Evolutionary conservation across 2,888 invertebrate genomes (phyloP).

Genomic region (Lasioglossum leucozonium): DNA sequence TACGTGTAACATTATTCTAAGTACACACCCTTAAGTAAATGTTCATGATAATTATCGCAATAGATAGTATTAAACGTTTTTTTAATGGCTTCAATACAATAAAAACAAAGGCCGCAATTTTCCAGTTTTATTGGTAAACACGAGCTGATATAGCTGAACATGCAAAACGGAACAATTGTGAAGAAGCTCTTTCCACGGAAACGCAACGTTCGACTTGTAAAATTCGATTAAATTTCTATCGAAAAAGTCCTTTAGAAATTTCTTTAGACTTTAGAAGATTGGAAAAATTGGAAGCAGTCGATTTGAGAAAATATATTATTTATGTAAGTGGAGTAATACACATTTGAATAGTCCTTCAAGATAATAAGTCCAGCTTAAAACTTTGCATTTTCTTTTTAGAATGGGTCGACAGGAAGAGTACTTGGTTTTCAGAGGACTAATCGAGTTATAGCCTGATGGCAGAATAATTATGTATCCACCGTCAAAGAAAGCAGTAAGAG

Average conservation of each 20-base stretch:
- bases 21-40: constrained; percentile 64
- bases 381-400: constrained; percentile 14
- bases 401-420: constrained; percentile 25
- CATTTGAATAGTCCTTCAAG: constrained; percentile 3
- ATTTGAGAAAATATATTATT: constrained; percentile 39
- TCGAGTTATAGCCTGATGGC: constrained; percentile 77
- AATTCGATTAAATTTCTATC: background rate
- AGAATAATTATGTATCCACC: constrained; percentile 80
- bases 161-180: constrained; percentile 33
- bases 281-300: constrained; percentile 42
- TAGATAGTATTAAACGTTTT: constrained; percentile 34
- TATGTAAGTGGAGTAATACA: constrained; percentile 27
- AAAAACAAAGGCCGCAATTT: constrained; percentile 13
- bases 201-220: constrained; percentile 9
- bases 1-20: constrained; percentile 53
- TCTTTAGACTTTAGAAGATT: constrained; percentile 13
- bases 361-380: constrained; percentile 12
- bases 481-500: constrained; percentile 88
- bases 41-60: constrained; percentile 32
- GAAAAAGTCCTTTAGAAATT: constrained; percentile 19
- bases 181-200: constrained; percentile 14
- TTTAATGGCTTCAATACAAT: constrained; percentile 16
- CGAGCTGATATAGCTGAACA: constrained; percentile 50
- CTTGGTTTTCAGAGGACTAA: constrained; percentile 78
- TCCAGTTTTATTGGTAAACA: constrained; percentile 27